Percentiles rank a stretch among this genome's conserved stretches.
Evolutionary conservation across 2,113 vertebrate genomes (phyloP).

Genomic region (Emydocephalus ijimae): DNA sequence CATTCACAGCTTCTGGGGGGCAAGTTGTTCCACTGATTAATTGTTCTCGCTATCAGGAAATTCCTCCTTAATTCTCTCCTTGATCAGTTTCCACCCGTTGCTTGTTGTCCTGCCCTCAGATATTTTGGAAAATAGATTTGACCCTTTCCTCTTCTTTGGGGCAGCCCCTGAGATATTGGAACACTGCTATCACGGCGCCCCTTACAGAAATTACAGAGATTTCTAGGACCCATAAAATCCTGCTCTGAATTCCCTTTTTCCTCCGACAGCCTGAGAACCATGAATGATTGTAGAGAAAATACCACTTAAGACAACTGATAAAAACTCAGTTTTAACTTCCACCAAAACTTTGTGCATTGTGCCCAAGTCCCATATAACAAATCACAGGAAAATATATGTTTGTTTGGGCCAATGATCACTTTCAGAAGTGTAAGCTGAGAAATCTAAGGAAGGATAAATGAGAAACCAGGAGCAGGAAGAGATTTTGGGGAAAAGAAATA

Average conservation of each 20-base stretch:
- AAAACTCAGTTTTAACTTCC: slow-evolving; percentile 86
- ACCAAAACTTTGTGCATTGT: slow-evolving; percentile 81
- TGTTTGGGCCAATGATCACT: slow-evolving; percentile 75
- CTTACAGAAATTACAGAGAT: slow-evolving; percentile 29
- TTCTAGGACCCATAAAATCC: slow-evolving; percentile 86
- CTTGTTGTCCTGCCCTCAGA: too few relatives aligned
- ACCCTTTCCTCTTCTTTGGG: too few relatives aligned
- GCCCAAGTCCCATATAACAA: slow-evolving; percentile 77
- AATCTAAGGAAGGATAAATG: slow-evolving; percentile 61
- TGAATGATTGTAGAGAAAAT: slow-evolving; percentile 77
- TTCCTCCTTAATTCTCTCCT: too few relatives aligned
- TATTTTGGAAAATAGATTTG: too few relatives aligned
- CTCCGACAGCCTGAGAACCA: slow-evolving; percentile 61
- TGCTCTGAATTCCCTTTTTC: slow-evolving; percentile 67
- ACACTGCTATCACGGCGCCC: too few relatives aligned
- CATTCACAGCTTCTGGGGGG: too few relatives aligned
- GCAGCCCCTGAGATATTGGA: too few relatives aligned
- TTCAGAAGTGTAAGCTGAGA: slow-evolving; percentile 66
- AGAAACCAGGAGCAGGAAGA: slow-evolving; percentile 31
- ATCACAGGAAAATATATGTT: slow-evolving; percentile 79
- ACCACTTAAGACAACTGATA: slow-evolving; percentile 81
- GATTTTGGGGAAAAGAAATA: background rate
- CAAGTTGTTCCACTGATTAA: too few relatives aligned
- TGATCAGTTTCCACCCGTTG: too few relatives aligned
- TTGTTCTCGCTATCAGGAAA: too few relatives aligned